phyloP scores from a whole-genome alignment of 2,888 invertebrate species.

The Drosophila mimica region DNA sequence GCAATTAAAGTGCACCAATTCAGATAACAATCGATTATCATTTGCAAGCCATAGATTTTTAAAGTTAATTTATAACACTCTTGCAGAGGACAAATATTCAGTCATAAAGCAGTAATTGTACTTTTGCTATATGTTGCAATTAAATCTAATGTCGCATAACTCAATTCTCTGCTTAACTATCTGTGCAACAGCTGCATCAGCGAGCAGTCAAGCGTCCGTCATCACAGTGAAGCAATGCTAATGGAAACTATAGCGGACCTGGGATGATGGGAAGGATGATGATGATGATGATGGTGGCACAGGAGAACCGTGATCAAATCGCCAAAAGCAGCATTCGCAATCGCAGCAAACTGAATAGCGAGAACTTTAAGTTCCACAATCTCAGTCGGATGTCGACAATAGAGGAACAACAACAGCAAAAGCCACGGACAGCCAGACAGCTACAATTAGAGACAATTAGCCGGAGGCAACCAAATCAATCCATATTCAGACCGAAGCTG shows the following conservation, averaged over 20 bases:
- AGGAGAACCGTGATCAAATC: slow-evolving; percentile 58
- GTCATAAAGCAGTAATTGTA: neutral
- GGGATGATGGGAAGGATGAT: slow-evolving; percentile 64
- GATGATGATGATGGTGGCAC: slow-evolving; percentile 39
- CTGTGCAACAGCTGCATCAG: slow-evolving; percentile 19
- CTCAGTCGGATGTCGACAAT: slow-evolving; percentile 18
- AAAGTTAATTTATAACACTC: neutral
- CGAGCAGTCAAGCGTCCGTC: slow-evolving; percentile 3
- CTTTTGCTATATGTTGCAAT: neutral
- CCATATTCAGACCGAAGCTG: slow-evolving; percentile 54
- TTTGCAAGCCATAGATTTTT: no score
- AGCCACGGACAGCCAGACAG: slow-evolving; percentile 29
- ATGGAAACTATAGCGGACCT: slow-evolving; percentile 41
- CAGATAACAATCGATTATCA: neutral
- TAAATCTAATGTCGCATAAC: slow-evolving; percentile 13
- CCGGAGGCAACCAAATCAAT: slow-evolving; percentile 50
- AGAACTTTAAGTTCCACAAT: slow-evolving; percentile 25
- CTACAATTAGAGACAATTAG: slow-evolving; percentile 42
- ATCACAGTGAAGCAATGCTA: slow-evolving; percentile 52
- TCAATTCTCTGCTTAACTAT: slow-evolving; percentile 11
- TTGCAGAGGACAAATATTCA: no score
- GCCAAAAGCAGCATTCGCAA: slow-evolving; percentile 41
- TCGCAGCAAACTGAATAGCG: slow-evolving; percentile 30
- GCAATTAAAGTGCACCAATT: neutral
- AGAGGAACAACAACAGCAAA: slow-evolving; percentile 4